Evolutionary conservation across 2,888 invertebrate genomes (phyloP).

Genomic region (Nasonovia ribisnigri): DNA sequence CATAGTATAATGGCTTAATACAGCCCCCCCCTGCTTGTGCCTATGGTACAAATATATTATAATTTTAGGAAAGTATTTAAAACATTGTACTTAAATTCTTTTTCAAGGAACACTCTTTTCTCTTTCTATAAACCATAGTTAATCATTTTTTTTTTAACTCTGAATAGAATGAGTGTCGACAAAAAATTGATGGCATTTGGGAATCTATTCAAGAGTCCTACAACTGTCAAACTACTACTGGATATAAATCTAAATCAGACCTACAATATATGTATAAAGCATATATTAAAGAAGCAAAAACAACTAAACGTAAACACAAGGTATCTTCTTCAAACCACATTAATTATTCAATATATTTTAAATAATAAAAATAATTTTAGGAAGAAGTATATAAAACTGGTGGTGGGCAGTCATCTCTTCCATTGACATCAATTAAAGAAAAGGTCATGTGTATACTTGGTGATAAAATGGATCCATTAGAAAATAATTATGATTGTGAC

Average conservation of each 20-base stretch:
- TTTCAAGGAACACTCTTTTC: background rate
- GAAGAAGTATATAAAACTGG: slow-evolving; percentile 3
- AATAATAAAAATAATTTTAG: slow-evolving; percentile 10
- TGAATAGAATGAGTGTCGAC: background rate
- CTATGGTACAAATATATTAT: background rate
- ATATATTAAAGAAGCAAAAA: slow-evolving; percentile 5
- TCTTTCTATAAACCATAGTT: background rate
- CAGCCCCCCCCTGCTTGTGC: too few relatives aligned
- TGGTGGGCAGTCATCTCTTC: slow-evolving; percentile 6
- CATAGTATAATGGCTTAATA: background rate
- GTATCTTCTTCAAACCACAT: background rate
- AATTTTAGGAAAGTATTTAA: background rate
- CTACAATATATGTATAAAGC: background rate
- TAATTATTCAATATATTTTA: background rate
- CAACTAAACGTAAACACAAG: slow-evolving; percentile 8
- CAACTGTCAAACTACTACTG: background rate
- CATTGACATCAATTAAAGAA: background rate
- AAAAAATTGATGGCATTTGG: background rate
- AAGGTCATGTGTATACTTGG: background rate
- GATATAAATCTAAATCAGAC: background rate
- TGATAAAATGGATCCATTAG: slow-evolving; percentile 15
- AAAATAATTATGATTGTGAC: background rate
- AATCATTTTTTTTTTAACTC: background rate
- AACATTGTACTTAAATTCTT: background rate
- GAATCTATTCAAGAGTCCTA: background rate